These are phyloP conservation scores for Catostomus latipinnis DNA, from an alignment of 2,797 vertebrate genomes.

Conservation along the genomic window DNA sequence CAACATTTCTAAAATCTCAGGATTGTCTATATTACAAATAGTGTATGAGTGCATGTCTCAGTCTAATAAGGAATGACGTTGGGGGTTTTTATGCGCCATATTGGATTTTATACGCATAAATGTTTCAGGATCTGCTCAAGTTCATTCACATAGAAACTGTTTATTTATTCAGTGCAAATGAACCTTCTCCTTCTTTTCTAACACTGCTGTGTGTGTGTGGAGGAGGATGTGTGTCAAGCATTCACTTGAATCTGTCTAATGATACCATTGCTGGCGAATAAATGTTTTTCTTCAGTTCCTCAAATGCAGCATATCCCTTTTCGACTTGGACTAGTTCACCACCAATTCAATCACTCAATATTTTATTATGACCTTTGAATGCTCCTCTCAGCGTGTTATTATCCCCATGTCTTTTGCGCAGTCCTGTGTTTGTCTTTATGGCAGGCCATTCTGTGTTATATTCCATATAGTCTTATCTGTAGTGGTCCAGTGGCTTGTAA, in stretches of 20 bases:
- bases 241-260: constrained; percentile 38
- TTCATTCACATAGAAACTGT: constrained; percentile 49
- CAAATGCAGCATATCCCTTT: constrained; percentile 1
- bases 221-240: constrained; percentile 37
- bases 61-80: constrained; percentile 28
- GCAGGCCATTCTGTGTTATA: constrained; percentile 25
- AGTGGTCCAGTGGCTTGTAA: constrained; percentile 52
- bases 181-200: constrained; percentile 35
- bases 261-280: neutral
- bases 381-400: constrained; percentile 25
- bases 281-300: neutral
- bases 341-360: constrained; percentile 26
- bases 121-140: constrained; percentile 42
- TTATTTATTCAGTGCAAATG: constrained; percentile 58
- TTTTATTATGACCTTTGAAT: constrained; percentile 43
- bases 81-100: constrained; percentile 1
- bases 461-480: constrained; percentile 49
- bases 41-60: neutral
- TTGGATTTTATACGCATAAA: constrained; percentile 41
- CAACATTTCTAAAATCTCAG: constrained; percentile 3
- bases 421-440: constrained; percentile 42
- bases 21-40: neutral
- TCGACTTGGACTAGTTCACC: neutral
- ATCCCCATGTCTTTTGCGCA: constrained; percentile 11
- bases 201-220: constrained; percentile 5